Base-by-base conservation (phyloP, 2,888 invertebrate species). In the Cremastinae sp. region DNA sequence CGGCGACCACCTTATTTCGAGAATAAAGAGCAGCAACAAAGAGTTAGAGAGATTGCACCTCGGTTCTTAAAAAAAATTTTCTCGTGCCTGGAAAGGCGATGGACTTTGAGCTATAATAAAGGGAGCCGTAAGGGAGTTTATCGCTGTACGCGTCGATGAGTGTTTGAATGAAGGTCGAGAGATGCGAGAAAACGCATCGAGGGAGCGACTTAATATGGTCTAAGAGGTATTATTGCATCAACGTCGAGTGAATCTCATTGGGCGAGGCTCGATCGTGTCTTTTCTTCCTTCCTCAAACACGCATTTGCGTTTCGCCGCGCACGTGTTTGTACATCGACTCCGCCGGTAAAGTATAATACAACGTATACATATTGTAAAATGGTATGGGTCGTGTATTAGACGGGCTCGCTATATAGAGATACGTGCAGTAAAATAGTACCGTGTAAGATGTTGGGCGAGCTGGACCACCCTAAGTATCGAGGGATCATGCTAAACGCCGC, bases 401-500 rank as follows among this genome's bases (percentile, higher is more conserved):
- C 5, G 28, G 28, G n/a, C n/a, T 28, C 75, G 56, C n/a, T 45
- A 61, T 58, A 70, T 65, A 51, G 16, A 59, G 58, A 59, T 16
- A 59, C 38, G 62, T 58, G 53, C 34, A 22, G 58, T 56, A 71
- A 66, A 71, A 61, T 20, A 68, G 73, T 53, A 59, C 70, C 45
- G 38, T 66, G 59, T 18, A 53, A 43, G 3, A 22, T n/a, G 45
- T 53, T 53, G 28, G 41, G 58, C 34, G 53, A 51, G 69, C 62
- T 78, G 80, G 82, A 80, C 80, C 81, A 80, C 84, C 84, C 87
- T 86, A 86, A 87, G 87, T 86, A 87, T 87, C 85, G 84, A 84
- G 83, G 86, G 85, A 88, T 88, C 88, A 88, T 87, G 88, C 87
- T 89, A 89, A 89, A 89, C 87, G 89, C 86, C 85, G 84, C 69